Base-by-base conservation (phyloP, 1,140 invertebrate species). In the silkworm (Bombyx mori) region DNA sequence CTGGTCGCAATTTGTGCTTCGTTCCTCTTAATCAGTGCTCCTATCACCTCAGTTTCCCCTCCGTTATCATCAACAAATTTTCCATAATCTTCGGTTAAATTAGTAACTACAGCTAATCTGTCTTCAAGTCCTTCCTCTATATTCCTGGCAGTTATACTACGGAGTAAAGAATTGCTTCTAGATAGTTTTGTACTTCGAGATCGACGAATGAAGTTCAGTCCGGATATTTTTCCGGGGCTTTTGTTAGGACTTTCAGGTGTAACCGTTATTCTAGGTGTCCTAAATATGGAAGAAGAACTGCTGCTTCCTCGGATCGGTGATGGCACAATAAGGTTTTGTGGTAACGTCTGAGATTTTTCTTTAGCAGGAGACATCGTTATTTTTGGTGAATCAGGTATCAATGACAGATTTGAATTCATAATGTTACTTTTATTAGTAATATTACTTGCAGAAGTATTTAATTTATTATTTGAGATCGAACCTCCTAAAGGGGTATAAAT, bases 111-210 rank as follows among this genome's bases (percentile, higher is more conserved):
- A 8, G 77, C 75, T 22, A 61, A 43, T 52, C 74, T 77, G 10
- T 87, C 80, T 47, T 81, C 82, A 47, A 84, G 65, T 6, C 79
- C 80, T 60, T 79, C 82, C 61, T 79, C 88, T 58, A 69, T 88
- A 73, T 63, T 74, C 56, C 77, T 86, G 4, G 82, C 58, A 51
- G 87, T 86, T 51, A 88, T 79, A 58, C 88, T 89, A 45, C 90
- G 86, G 7, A 91, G 69, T 52, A 91, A 68, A 1, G 90, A 91
- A 69, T 91, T 92, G 66, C 91, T 93, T 55, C 92, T 88, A 0
- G 91, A 90, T 10, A 94, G 71, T 75, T 93, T 94, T 1, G 92
- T 93, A 63, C 92, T 93, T 66, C 93, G 91, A 1, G 92, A 92
- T 47, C 92, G 82, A 7, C 93, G 85, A 60, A 94, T 92, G 46